Evolutionary conservation across 2,113 vertebrate species (phyloP), one percentile per base, ranked within the genome.

Genomic region (Anas platyrhynchos): DNA sequence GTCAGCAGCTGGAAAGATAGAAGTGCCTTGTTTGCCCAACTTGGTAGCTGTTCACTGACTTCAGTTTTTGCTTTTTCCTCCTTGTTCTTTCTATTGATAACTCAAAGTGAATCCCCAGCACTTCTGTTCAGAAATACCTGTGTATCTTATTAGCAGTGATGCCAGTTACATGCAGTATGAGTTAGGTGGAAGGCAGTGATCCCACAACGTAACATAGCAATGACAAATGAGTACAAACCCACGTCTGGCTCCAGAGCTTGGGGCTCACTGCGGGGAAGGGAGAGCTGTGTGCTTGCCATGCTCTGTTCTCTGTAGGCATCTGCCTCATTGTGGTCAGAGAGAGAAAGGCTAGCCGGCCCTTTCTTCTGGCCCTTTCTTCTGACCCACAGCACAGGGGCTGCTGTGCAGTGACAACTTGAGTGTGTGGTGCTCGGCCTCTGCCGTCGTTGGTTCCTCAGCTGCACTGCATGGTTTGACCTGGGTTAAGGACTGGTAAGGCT

Each of bases 151-250:
- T 43, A 7, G 26, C 56, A 34, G 8, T 56, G 3, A 12, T 38
- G 44, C 14, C 13, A 71, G 8, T 61, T 62, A 12, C 0, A 0
- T 54, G 66, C 34, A 0, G 10, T 22, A 4, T 56, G 65, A 56
- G 3, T 34, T 17, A 20, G 16, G 22, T 13, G 16, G 63, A 41
- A 69, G 63, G 13, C 41, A 48, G 5, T 27, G 59, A 27, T 71
- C 32, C 1, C 32, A 38, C 12, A 3, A 12, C 0, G 0, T 25
- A 10, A 36, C 22, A 1, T 7, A 50, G 71, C 46, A 22, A 1
- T 36, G 67, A 41, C 16, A 58, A 14, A 6, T 3, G 4, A 0
- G 1, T 50, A 38, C 38, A 76, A 32, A 25, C 22, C 32, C 22
- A 10, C 12, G 3, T 3, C 32, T 81, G 79, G 22, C 32, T 56